Conservation (phyloP, 2,113 vertebrate species). For the Oxyura jamaicensis region DNA sequence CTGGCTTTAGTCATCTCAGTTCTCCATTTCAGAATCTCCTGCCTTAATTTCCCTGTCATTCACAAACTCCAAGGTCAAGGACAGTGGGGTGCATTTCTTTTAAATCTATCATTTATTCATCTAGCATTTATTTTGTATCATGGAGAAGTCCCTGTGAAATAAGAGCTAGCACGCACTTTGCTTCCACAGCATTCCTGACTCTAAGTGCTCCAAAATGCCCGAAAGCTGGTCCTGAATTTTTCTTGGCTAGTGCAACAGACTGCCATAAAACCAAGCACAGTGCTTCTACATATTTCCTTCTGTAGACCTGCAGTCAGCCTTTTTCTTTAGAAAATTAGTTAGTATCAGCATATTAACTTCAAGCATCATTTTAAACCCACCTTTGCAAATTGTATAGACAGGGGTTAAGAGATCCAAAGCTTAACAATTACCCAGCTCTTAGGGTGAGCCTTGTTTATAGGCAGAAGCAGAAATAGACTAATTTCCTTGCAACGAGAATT, state of each 20-base stretch:
- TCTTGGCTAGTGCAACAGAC: background rate
- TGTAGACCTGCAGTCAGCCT: background rate
- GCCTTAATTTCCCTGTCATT: background rate
- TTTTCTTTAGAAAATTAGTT: slow-evolving; percentile 20
- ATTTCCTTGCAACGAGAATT: background rate
- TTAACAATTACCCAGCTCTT: background rate
- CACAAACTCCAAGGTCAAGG: background rate
- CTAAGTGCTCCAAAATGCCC: background rate
- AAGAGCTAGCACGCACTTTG: background rate
- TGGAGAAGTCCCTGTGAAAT: background rate
- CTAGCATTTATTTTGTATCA: background rate
- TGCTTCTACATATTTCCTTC: slow-evolving; percentile 7
- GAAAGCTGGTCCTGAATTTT: background rate
- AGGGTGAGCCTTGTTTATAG: background rate
- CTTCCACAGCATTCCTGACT: background rate
- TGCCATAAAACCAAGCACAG: background rate
- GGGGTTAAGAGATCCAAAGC: background rate
- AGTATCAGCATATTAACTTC: slow-evolving; percentile 5
- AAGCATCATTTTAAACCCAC: background rate
- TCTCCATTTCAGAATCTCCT: background rate
- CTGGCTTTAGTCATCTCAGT: background rate
- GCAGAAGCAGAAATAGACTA: background rate
- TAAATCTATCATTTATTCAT: background rate
- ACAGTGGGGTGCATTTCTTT: background rate
- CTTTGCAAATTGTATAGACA: background rate